phyloP scores from a whole-genome alignment of 2,888 invertebrate species.

The Aphrophora alni region DNA sequence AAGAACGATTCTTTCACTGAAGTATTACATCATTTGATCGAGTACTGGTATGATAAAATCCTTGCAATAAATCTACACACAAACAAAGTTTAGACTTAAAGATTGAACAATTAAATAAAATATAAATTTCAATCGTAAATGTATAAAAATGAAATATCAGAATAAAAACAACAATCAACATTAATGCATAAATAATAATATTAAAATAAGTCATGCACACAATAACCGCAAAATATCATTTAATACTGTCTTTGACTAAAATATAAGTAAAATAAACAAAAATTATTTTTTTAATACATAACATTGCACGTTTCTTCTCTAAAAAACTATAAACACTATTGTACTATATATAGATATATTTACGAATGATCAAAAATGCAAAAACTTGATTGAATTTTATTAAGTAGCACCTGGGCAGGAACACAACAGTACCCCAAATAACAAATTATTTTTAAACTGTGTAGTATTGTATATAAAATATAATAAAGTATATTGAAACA shows the following conservation, averaged over 20 bases:
- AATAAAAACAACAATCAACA: neutral
- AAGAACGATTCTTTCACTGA: too few relatives aligned
- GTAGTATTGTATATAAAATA: too few relatives aligned
- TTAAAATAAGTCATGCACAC: neutral
- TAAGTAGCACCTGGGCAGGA: slow-evolving; percentile 5
- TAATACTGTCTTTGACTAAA: neutral
- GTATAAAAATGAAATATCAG: neutral
- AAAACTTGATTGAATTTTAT: neutral
- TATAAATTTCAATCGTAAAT: neutral
- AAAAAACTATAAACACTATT: neutral
- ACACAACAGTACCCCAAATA: neutral
- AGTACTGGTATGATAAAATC: too few relatives aligned
- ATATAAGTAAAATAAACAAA: neutral
- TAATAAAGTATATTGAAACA: neutral
- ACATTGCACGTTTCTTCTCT: neutral
- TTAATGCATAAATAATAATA: neutral
- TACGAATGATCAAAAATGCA: neutral
- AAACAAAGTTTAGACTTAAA: neutral
- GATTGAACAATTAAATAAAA: neutral
- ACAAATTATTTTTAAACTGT: neutral
- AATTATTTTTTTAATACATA: neutral
- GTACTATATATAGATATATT: neutral
- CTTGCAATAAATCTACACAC: too few relatives aligned
- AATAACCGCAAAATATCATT: neutral
- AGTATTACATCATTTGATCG: too few relatives aligned